phyloP scores from a whole-genome alignment of 2,113 vertebrate genomes.

The Aythya baeri region DNA sequence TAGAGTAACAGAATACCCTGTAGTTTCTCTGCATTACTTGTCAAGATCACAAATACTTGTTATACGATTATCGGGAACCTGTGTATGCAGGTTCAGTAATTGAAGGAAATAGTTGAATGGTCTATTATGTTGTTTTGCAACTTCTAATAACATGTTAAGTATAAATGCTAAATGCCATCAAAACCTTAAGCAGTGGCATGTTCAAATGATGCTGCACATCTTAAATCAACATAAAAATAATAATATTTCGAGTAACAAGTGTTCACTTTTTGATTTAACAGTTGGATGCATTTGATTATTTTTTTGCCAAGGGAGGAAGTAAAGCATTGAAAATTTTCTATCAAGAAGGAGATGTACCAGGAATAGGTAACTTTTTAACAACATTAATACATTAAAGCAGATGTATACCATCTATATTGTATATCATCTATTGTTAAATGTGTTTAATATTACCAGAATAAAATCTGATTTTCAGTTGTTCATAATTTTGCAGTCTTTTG shows the following conservation, averaged over 20 bases:
- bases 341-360: constrained; percentile 80
- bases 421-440: not conserved
- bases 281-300: constrained; percentile 78
- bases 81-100: not conserved
- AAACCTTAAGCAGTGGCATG: not conserved
- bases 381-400: not conserved
- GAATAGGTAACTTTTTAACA: constrained; percentile 75
- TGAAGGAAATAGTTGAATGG: not conserved
- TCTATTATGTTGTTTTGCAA: not conserved
- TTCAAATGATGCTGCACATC: not conserved
- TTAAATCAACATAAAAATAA: not conserved
- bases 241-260: not conserved
- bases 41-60: not conserved
- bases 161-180: not conserved
- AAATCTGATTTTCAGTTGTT: not conserved
- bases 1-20: not conserved
- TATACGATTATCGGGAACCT: not conserved
- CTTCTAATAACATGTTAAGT: not conserved
- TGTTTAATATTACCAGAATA: not conserved
- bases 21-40: not conserved
- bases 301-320: constrained; percentile 80
- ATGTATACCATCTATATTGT: not conserved
- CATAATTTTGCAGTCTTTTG: not conserved
- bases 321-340: constrained; percentile 84
- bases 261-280: constrained; percentile 66